These are phyloP conservation scores for Ailuropoda melanoleuca DNA, from an alignment of 2,113 vertebrate genomes.

Conservation along the genomic window DNA sequence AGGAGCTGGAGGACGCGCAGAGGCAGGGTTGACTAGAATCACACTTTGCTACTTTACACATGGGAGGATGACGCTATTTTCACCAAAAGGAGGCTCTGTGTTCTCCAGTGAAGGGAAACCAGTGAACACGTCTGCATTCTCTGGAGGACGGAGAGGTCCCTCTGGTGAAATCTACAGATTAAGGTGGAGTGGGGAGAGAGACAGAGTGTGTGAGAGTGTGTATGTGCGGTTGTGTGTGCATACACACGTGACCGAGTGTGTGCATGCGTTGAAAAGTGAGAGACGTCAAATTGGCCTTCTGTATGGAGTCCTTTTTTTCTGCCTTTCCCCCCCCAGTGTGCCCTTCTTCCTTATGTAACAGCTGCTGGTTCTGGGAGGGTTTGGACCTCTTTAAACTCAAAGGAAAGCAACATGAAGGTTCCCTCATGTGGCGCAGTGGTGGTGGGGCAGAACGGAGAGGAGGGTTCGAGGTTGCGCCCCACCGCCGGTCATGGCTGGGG, in stretches of 20 bases:
- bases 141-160: neutral
- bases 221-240: neutral
- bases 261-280: neutral
- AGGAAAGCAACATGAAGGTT: constrained; percentile 86
- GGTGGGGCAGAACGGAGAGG: constrained; percentile 82
- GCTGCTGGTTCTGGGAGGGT: constrained; percentile 88
- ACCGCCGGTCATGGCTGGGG: constrained; percentile 84
- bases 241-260: neutral
- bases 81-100: neutral
- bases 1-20: neutral
- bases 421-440: constrained; percentile 83
- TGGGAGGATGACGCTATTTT: neutral
- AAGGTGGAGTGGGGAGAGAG: neutral
- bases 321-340: neutral
- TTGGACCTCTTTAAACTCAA: constrained; percentile 89
- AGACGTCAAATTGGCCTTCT: neutral
- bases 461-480: constrained; percentile 82
- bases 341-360: constrained; percentile 74
- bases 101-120: neutral
- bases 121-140: neutral
- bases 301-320: neutral
- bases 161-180: neutral
- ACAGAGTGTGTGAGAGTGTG: neutral
- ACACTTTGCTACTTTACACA: neutral
- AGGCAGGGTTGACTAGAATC: neutral